Evolutionary conservation across 2,888 invertebrate genomes (phyloP).

Genomic region (Pollenia labialis): DNA sequence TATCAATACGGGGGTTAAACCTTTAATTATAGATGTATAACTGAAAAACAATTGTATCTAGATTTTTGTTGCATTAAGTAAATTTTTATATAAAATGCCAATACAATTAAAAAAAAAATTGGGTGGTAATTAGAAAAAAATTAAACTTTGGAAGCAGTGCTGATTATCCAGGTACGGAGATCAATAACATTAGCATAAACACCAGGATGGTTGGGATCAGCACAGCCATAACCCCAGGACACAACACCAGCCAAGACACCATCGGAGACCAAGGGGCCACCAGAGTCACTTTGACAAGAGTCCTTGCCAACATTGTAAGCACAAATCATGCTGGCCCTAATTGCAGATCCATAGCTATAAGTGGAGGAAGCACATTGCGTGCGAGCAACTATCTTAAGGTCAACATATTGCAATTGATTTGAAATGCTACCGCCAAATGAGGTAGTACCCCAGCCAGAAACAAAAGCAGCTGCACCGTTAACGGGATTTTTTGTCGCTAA

Average conservation of each 20-base stretch:
- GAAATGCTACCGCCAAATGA: not conserved
- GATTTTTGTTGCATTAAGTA: too few relatives aligned
- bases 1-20: too few relatives aligned
- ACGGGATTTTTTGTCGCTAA: conserved; percentile 79
- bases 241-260: conserved; percentile 78
- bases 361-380: conserved; percentile 82
- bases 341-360: conserved; percentile 81
- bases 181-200: conserved; percentile 79
- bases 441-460: conserved; percentile 75
- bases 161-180: conserved; percentile 75
- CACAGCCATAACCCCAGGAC: conserved; percentile 80
- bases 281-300: conserved; percentile 81
- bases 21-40: too few relatives aligned
- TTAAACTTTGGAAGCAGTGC: conserved; percentile 58
- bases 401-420: conserved; percentile 82
- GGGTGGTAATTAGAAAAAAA: not conserved
- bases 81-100: too few relatives aligned
- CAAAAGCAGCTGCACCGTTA: conserved; percentile 59
- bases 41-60: too few relatives aligned
- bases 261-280: conserved; percentile 79
- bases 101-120: too few relatives aligned
- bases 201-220: conserved; percentile 77
- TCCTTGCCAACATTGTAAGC: conserved; percentile 76
- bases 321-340: conserved; percentile 78
- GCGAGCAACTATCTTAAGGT: conserved; percentile 82